Percentiles rank a stretch among this genome's conserved stretches.
Conservation (phyloP, 2,888 invertebrate species). For the Chrysodeixis includens region DNA sequence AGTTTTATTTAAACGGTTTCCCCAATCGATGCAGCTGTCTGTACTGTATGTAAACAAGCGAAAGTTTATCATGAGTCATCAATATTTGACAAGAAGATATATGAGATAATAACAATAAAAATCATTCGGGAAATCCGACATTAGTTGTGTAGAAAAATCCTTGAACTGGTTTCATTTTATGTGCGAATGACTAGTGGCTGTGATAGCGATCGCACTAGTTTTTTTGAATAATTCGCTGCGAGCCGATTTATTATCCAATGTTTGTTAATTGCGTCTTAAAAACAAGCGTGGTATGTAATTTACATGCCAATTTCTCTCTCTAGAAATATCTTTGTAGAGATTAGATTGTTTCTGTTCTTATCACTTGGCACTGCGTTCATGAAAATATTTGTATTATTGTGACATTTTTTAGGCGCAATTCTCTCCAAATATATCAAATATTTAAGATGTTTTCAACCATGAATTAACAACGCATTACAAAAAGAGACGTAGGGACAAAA, state of each 20-base stretch:
- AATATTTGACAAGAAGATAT: constrained; percentile 59
- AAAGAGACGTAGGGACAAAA: neutral
- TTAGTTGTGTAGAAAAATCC: constrained; percentile 63
- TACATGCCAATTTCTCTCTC: constrained; percentile 13
- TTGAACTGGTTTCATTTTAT: constrained; percentile 74
- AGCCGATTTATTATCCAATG: constrained; percentile 37
- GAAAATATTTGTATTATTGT: neutral
- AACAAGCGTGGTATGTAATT: constrained; percentile 14
- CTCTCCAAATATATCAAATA: neutral
- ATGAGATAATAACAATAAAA: constrained; percentile 73
- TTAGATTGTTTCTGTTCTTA: constrained; percentile 3
- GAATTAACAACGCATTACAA: neutral
- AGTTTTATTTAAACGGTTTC: constrained; percentile 9
- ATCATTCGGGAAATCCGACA: constrained; percentile 65
- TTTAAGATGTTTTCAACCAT: neutral
- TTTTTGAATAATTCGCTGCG: constrained; percentile 35
- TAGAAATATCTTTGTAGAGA: neutral
- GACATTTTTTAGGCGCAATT: constrained; percentile 3
- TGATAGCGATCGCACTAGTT: constrained; percentile 47
- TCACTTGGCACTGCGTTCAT: neutral
- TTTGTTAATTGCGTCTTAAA: constrained; percentile 34
- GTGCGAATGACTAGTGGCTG: constrained; percentile 39
- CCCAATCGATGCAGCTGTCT: constrained; percentile 4
- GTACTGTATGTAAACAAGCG: constrained; percentile 23
- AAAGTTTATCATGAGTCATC: constrained; percentile 59